Conservation (phyloP, 2,113 vertebrate species). For the Tetraodon nigroviridis region DNA sequence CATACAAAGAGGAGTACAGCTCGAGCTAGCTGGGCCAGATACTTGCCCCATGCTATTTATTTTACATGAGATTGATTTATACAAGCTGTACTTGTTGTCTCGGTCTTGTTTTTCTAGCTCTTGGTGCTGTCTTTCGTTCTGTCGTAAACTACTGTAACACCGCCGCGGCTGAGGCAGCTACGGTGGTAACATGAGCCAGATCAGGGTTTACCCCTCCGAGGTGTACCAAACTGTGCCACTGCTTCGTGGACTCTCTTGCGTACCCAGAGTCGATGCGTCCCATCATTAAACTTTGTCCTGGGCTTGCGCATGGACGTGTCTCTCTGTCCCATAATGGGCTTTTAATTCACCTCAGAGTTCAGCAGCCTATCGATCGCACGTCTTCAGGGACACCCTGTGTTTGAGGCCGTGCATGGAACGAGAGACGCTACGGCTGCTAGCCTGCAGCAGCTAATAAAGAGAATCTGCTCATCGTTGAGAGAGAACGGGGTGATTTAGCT, state of each 20-base stretch:
- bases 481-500: neutral
- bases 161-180: no score
- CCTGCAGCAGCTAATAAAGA: slow-evolving; percentile 21
- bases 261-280: slow-evolving; percentile 21
- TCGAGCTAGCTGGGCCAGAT: no score
- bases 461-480: neutral
- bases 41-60: no score
- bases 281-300: slow-evolving; percentile 53
- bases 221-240: no score
- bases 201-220: no score
- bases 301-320: slow-evolving; percentile 44
- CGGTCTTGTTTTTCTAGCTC: no score
- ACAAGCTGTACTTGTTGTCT: no score
- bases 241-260: neutral
- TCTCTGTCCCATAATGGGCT: slow-evolving; percentile 49
- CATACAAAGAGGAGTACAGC: no score
- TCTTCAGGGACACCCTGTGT: slow-evolving; percentile 36
- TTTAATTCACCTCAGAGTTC: slow-evolving; percentile 62
- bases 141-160: no score
- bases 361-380: slow-evolving; percentile 44
- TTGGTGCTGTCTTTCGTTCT: no score
- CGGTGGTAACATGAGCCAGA: no score
- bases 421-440: slow-evolving; percentile 21
- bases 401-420: neutral
- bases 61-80: no score